Base-by-base conservation (phyloP, 2,113 vertebrate species). In the Cichladusa arquata region DNA sequence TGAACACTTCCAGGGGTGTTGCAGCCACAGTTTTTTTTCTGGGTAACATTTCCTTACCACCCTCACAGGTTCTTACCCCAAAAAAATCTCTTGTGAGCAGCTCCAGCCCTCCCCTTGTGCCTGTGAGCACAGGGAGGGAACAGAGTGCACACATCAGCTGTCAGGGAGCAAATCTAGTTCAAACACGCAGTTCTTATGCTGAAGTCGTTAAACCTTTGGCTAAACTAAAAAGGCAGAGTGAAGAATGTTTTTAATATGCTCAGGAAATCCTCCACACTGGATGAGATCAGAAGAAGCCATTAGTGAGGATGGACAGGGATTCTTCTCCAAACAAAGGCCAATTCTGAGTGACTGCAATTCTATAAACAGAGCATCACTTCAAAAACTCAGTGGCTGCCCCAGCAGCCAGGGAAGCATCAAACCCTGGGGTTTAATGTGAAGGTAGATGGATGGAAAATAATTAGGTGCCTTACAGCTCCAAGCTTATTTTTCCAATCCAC, bases 241-340 rank as follows among this genome's bases (percentile, higher is more conserved):
- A 91, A 65, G 81, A 85, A 95, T 48, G 73, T 33, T 81, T 92
- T 81, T 69, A 85, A 87, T 84, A 54, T 33, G 77, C 91, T 89
- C 84, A 85, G 87, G 94, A 97, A 94, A 93, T 82, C 84, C 89
- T 93, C 57, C 70, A 50, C 3, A 0, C 50, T 8, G 17, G 74
- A 26, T n/a, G 87, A 85, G 93, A 93, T 61, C 86, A 95, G 81
- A 81, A 89, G 92, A 10, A 89, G 73, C 81, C 86, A 53, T 93
- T 65, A 94, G 94, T 19, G 84, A 79, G 92, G 82, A 62, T 14
- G 79, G 92, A 86, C 19, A 14, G 62, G 53, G 72, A 51, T 82
- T 73, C 74, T 65, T 81, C 81, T 86, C 74, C 81, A 83, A 47
- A 92, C 91, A 94, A 94, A 88, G 87, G 74, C 87, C 1, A 1